Evolutionary conservation across 1,140 invertebrate species (phyloP).

Genomic region (Dolichoris vasculosae): DNA sequence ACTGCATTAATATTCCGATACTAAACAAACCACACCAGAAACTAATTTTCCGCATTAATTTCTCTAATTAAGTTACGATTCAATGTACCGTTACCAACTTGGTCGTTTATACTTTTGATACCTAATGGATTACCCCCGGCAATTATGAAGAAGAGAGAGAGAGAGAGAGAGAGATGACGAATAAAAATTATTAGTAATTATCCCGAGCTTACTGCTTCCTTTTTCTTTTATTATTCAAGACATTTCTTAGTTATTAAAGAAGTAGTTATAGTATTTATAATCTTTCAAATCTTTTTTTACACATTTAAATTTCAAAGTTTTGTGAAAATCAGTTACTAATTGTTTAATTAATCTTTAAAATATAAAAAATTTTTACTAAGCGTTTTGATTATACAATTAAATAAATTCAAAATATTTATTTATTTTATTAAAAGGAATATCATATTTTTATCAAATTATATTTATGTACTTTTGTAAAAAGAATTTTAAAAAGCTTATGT

Average conservation of each 20-base stretch:
- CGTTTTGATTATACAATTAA: too few species aligned
- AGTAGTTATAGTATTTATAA: constrained; percentile 20
- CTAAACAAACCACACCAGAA: not conserved
- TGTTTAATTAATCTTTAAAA: too few species aligned
- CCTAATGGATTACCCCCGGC: not conserved
- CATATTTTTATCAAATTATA: too few species aligned
- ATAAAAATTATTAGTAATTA: constrained; percentile 23
- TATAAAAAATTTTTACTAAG: too few species aligned
- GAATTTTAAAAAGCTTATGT: too few species aligned
- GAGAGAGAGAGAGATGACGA: not conserved
- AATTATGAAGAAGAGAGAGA: not conserved
- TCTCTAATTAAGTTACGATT: constrained; percentile 16
- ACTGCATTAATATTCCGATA: not conserved
- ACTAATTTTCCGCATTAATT: constrained; percentile 31
- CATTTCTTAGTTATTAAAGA: not conserved
- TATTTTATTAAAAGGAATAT: too few species aligned
- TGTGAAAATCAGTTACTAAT: too few species aligned
- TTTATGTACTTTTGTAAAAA: too few species aligned
- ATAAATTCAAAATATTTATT: too few species aligned
- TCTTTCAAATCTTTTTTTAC: too few species aligned
- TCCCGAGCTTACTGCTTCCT: not conserved
- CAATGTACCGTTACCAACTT: not conserved
- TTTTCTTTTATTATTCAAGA: not conserved
- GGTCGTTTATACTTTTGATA: not conserved
- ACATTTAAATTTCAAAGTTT: too few species aligned